Evolutionary conservation across 2,797 vertebrate species (phyloP).

Genomic region (Pachyuromys duprasi): DNA sequence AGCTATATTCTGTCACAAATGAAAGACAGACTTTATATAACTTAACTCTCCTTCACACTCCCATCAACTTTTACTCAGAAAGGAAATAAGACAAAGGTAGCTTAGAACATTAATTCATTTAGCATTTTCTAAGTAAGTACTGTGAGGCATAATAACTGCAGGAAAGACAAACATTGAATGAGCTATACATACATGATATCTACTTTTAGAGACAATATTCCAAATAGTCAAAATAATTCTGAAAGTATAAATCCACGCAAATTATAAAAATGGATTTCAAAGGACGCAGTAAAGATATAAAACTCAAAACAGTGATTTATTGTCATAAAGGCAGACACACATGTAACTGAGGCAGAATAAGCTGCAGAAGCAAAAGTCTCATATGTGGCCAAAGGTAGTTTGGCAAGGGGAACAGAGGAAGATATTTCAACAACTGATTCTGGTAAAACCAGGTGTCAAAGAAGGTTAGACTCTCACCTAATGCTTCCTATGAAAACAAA

Average conservation of each 20-base stretch:
- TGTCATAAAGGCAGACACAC: neutral
- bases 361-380: neutral
- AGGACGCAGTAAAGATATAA: neutral
- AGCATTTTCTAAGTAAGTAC: neutral
- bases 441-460: neutral
- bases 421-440: neutral
- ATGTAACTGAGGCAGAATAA: neutral
- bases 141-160: neutral
- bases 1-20: neutral
- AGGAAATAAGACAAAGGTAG: neutral
- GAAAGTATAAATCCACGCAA: neutral
- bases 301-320: neutral
- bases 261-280: neutral
- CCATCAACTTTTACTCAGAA: neutral
- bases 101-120: neutral
- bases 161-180: neutral
- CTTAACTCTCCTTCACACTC: neutral
- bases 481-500: neutral
- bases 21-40: neutral
- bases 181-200: neutral
- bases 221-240: neutral
- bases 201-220: neutral
- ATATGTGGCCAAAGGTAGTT: neutral
- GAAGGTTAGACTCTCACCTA: neutral
- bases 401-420: neutral